phyloP scores from a whole-genome alignment of 2,113 vertebrate species.

The Ptyas mucosa region DNA sequence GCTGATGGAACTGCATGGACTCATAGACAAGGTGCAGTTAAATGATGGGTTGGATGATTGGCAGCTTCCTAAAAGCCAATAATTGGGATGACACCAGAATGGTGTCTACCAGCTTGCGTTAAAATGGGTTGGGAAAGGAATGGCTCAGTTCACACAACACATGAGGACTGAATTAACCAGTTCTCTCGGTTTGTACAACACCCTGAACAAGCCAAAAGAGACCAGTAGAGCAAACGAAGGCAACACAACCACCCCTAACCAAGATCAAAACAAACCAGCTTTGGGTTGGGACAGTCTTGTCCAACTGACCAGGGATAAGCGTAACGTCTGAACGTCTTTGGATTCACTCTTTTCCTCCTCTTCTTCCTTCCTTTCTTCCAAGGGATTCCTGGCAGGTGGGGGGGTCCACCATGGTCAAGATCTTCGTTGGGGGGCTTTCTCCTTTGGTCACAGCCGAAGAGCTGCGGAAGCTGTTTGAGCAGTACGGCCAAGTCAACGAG shows the following conservation, averaged over 20 bases:
- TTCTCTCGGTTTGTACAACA: neutral
- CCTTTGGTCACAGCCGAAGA: constrained; percentile 62
- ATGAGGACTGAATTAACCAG: neutral
- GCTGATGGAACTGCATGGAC: too few relatives aligned
- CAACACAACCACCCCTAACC: neutral
- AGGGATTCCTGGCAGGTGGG: neutral
- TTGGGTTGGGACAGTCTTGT: neutral
- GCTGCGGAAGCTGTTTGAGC: constrained; percentile 64
- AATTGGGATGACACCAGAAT: too few relatives aligned
- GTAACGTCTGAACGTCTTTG: neutral
- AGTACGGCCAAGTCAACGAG: constrained; percentile 68
- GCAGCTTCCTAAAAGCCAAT: too few relatives aligned
- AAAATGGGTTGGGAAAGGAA: neutral
- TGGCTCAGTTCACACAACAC: neutral
- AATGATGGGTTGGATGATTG: too few relatives aligned
- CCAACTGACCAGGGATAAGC: neutral
- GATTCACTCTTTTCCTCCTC: neutral
- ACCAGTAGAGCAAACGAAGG: neutral
- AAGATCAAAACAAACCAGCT: neutral
- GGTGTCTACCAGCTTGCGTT: neutral
- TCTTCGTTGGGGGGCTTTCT: constrained; percentile 70
- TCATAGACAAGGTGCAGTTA: too few relatives aligned
- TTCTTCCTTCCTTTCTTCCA: neutral
- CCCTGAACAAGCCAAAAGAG: neutral
- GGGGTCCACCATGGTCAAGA: constrained; percentile 64